phyloP scores from a whole-genome alignment of 2,888 invertebrate species.

The Petrophora chlorosata region DNA sequence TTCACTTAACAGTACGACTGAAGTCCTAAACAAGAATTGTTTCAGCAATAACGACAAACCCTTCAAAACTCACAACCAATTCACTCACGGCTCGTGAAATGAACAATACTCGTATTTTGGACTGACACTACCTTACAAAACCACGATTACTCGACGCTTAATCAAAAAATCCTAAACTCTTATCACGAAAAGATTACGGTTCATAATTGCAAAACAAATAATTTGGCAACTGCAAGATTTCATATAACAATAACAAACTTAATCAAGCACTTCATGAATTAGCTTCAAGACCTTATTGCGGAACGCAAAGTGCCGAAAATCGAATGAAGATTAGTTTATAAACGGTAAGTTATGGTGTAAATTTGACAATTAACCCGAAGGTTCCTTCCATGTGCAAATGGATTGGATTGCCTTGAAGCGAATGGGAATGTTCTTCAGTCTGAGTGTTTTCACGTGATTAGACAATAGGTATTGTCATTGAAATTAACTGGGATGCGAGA shows the following conservation, averaged over 20 bases:
- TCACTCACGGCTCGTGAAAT: slow-evolving; percentile 62
- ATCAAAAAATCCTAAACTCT: neutral
- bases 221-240: neutral
- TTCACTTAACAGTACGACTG: neutral
- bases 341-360: slow-evolving; percentile 26
- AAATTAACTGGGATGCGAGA: slow-evolving; percentile 28
- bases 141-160: slow-evolving; percentile 23
- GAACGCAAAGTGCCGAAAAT: slow-evolving; percentile 1
- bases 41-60: slow-evolving; percentile 50
- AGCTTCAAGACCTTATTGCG: neutral
- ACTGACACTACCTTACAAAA: slow-evolving; percentile 51
- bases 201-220: slow-evolving; percentile 25
- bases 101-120: slow-evolving; percentile 74
- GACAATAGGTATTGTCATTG: slow-evolving; percentile 41
- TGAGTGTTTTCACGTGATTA: slow-evolving; percentile 50
- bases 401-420: slow-evolving; percentile 75
- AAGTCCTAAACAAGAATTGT: slow-evolving; percentile 46
- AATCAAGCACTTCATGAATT: neutral
- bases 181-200: slow-evolving; percentile 17
- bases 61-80: slow-evolving; percentile 66
- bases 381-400: slow-evolving; percentile 74
- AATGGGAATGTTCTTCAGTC: slow-evolving; percentile 60
- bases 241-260: slow-evolving; percentile 2
- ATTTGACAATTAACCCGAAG: slow-evolving; percentile 70
- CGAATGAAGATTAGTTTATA: neutral